Evolutionary conservation across 2,113 vertebrate genomes (phyloP).

Genomic region (Holacanthus passer): DNA sequence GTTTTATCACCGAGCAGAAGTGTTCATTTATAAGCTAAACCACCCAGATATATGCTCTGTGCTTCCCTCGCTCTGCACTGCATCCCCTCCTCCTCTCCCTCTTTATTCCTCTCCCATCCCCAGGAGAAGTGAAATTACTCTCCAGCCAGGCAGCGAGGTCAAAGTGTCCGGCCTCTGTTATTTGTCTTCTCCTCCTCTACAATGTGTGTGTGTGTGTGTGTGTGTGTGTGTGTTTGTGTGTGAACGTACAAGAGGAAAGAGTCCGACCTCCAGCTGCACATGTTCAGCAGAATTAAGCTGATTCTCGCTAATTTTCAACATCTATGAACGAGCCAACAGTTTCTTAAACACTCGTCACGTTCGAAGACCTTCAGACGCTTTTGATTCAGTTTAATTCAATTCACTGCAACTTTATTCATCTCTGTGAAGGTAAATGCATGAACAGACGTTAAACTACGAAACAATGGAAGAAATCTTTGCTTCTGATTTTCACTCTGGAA

Average conservation of each 20-base stretch:
- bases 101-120: constrained; percentile 75
- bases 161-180: constrained; percentile 77
- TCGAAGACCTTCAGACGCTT: neutral
- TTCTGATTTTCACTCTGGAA: no score
- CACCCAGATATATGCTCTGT: constrained; percentile 57
- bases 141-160: constrained; percentile 83
- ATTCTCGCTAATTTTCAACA: neutral
- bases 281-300: neutral
- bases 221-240: constrained; percentile 32
- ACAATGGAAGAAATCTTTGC: no score
- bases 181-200: constrained; percentile 81
- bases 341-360: neutral
- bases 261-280: neutral
- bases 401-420: neutral
- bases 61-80: constrained; percentile 28
- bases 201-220: constrained; percentile 39
- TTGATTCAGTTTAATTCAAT: neutral
- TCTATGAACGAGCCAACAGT: neutral
- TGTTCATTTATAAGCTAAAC: constrained; percentile 83
- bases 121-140: constrained; percentile 83
- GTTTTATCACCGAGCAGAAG: constrained; percentile 78
- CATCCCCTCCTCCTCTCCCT: constrained; percentile 32
- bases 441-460: neutral
- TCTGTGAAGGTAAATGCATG: neutral
- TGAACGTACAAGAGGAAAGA: neutral